Base-by-base conservation (phyloP, 92 coral and sea anemone genomes). In the Umimayanthus chanpuru region DNA sequence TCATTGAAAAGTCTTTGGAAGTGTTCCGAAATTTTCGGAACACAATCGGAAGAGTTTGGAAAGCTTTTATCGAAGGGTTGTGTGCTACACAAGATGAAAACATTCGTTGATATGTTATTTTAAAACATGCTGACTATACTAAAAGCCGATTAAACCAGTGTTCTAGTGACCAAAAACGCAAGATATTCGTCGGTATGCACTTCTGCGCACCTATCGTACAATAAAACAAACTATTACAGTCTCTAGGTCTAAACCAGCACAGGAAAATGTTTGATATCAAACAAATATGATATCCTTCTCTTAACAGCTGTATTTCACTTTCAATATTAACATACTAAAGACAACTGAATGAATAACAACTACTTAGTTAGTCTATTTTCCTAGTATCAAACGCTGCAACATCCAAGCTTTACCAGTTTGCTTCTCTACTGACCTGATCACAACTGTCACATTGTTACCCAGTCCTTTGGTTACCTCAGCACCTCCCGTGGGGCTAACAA, bases 401-500 rank as follows among this genome's bases (percentile, higher is more conserved):
- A 32, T 26, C 9, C 76, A 71, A 5, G 15, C 3, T 5, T 71
- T 23, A 6, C 41, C n/a, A 30, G 32, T 21, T 16, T n/a, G 14
- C 53, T 40, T 5, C 56, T 40, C 14, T 1, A 83, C 77, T 12
- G 30, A 83, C 87, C 90, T 90, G 76, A 97, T 97, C 3, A 94
- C 89, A 29, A 97, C 76, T 20, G 99, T 97, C 36, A 95, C 94
- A 73, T 97, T 95, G 90, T 86, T 97, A 9, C 94, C 99, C 65
- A 75, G 88, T 40, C 94, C 96, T 77, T 16, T 86, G 10, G 92
- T 43, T 4, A 96, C 95, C n/a, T 87, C 88, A 20, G 98, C 95
- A 21, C 99, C 99, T 23, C 93, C 94, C 3, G 99, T 95, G 18
- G 98, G 98, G 82, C 92, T 93, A 73, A 87, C 90, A 25, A 96